Base-by-base conservation (phyloP, 1,140 invertebrate genomes). In the Microplitis mediator region DNA sequence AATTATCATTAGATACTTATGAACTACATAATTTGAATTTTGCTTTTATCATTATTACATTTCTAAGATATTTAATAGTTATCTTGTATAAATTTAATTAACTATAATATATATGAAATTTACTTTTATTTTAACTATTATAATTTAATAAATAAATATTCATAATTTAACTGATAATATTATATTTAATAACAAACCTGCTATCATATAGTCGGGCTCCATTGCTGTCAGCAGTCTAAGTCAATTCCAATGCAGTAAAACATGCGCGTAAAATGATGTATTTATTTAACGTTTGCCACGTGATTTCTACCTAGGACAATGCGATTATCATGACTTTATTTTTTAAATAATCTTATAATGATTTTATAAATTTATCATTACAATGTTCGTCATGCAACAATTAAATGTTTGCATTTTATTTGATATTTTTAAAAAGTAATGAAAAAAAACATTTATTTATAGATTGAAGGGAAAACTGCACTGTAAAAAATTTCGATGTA, bases 151-250 rank as follows among this genome's bases (percentile, higher is more conserved):
- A n/a, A n/a, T n/a, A n/a, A n/a, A n/a, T n/a, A n/a, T n/a, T n/a
- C n/a, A 23, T 11, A 31, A 58, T 58, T 58, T 58, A 58, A 31
- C 51, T 31, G 3, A 54, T 67, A 34, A 31, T 54, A 67, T 5
- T 45, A 3, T 16, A 23, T 23, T 23, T 23, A 62, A 62, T 50
- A 62, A 51, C 36, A 56, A 81, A 85, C 84, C 83, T 75, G 77
- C 75, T 78, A 79, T 77, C 58, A 82, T 36, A 69, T 80, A 78
- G 78, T 82, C 80, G 34, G 76, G 67, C 74, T 78, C 78, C 84
- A 85, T 86, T 39, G 23, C 23, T 58, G 56, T 4, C 56, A 58
- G 14, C 16, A 23, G 16, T 58, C 23, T 58, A 23, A n/a, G 16
- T 58, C 39, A 8, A 6, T 45, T 45, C 8, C 39, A 45, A 45